Conservation (phyloP, 2,888 invertebrate genomes). For the Agrochola circellaris region DNA sequence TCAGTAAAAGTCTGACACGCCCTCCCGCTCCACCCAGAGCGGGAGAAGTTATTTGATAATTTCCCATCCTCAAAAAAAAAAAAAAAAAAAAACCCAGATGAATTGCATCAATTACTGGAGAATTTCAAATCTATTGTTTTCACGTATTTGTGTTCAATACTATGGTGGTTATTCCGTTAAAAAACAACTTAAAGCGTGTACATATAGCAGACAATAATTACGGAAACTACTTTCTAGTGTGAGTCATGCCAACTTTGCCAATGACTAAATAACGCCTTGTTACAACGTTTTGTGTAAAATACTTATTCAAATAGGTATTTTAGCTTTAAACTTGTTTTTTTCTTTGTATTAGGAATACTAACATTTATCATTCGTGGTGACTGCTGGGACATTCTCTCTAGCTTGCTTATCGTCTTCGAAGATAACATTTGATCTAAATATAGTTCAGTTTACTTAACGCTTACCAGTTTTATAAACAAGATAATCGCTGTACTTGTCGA, state of each 20-base stretch:
- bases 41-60: too few relatives aligned
- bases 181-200: slow-evolving; percentile 53
- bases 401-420: slow-evolving; percentile 61
- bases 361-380: slow-evolving; percentile 23
- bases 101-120: slow-evolving; percentile 43
- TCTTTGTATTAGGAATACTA: slow-evolving; percentile 29
- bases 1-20: too few relatives aligned
- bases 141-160: slow-evolving; percentile 27
- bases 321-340: slow-evolving; percentile 16
- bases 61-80: too few relatives aligned
- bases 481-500: slow-evolving; percentile 50
- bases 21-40: too few relatives aligned
- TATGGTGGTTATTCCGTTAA: slow-evolving; percentile 49
- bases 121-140: slow-evolving; percentile 46
- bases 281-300: slow-evolving; percentile 46
- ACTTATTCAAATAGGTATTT: slow-evolving; percentile 29
- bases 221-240: slow-evolving; percentile 70
- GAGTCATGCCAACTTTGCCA: slow-evolving; percentile 64
- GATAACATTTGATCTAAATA: slow-evolving; percentile 64
- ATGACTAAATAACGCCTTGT: slow-evolving; percentile 55
- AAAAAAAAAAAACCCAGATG: too few relatives aligned
- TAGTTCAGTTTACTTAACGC: slow-evolving; percentile 49
- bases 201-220: slow-evolving; percentile 63
- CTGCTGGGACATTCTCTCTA: slow-evolving; percentile 31
- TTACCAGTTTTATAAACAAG: slow-evolving; percentile 52